Base-by-base conservation (phyloP, 2,888 invertebrate species). In the Phortica okadai region DNA sequence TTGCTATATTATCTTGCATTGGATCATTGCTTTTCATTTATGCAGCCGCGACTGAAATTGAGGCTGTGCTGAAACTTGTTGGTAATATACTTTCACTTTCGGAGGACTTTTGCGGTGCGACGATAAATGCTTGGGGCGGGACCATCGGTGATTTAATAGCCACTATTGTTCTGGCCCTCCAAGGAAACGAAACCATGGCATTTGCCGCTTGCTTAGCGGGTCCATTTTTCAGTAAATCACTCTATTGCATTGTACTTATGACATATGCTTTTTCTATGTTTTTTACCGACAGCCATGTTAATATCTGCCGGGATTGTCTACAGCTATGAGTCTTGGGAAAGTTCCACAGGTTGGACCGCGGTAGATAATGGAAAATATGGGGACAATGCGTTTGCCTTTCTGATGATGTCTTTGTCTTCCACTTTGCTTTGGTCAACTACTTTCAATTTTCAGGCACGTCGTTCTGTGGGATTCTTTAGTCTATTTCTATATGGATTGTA, bases 381-480 rank as follows among this genome's bases (percentile, higher is more conserved):
- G 1, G 33, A 33, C 2, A 56, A 21, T 54, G 14, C 70, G 5
- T 72, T 41, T 56, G 56, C 54, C 11, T 72, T 72, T 56, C 2
- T 72, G 2, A n/a, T 56, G 56, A 5, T 72, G 6, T 6, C 54
- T 14, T 50, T 72, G n/a, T 11, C 10, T 8, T 16, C 14, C 4
- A 72, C 70, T 16, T 6, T 72, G 33, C 6, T 72, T 33, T 72
- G 54, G 54, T 33, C 41, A 56, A 16, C n/a, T 1, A 33, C 25
- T 25, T 54, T 56, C 3, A 72, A 72, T 56, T 72, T 72, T 56
- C 33, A 72, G 11, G 6, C 70, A 11, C 70, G 70, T n/a, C 70
- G 70, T 3, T 72, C 70, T 6, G 8, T 72, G n/a, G 56, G 56
- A 14, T 54, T 72, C 33, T 72, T 72, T n/a, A 72, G 25, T 72